Percentiles rank a stretch among this genome's conserved stretches.
Evolutionary conservation across 2,113 vertebrate species (phyloP).

Genomic region (Chamaea fasciata): DNA sequence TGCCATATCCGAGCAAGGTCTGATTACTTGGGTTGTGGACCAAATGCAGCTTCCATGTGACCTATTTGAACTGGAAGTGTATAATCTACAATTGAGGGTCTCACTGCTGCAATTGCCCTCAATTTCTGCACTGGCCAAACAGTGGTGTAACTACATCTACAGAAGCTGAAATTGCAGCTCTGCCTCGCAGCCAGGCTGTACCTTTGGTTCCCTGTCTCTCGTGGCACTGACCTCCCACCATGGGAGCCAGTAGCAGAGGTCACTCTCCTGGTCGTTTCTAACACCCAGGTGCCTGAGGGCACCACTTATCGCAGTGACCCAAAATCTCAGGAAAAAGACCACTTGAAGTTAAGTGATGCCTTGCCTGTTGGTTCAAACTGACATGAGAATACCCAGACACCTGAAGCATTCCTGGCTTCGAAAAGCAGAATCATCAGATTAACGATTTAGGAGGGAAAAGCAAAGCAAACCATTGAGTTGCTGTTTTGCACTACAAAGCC

Average conservation of each 20-base stretch:
- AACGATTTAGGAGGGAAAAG: background rate
- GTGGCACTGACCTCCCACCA: background rate
- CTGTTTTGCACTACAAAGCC: background rate
- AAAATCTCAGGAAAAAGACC: background rate
- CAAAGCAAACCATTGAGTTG: background rate
- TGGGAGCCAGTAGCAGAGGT: fast-evolving
- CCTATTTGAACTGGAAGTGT: background rate
- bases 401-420: background rate
- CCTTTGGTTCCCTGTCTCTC: background rate
- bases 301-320: background rate
- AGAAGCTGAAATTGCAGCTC: background rate
- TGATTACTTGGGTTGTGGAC: background rate
- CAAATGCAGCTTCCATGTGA: background rate
- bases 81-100: background rate
- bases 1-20: fast-evolving
- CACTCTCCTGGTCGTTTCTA: background rate
- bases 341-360: background rate
- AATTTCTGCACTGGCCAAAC: background rate
- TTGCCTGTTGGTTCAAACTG: background rate
- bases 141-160: fast-evolving
- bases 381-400: background rate
- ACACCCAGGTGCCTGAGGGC: background rate
- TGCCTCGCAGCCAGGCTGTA: background rate
- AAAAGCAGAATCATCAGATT: background rate
- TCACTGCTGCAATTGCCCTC: background rate